Conservation (phyloP, 2,797 vertebrate genomes). For the Molossus molossus region DNA sequence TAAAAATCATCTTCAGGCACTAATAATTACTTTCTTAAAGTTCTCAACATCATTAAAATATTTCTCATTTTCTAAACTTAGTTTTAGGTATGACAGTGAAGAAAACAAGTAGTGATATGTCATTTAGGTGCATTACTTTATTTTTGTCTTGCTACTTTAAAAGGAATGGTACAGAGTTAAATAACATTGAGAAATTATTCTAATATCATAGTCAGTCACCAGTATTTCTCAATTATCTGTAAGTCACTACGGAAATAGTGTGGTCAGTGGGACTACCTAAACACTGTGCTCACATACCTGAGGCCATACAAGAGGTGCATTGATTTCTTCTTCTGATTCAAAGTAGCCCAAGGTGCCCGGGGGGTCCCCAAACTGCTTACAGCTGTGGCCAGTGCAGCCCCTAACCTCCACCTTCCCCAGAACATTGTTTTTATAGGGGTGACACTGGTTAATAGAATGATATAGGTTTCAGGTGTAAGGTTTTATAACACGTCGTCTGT, state of each 20-base stretch:
- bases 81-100: background rate
- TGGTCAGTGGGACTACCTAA: background rate
- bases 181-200: background rate
- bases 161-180: background rate
- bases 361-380: background rate
- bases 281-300: background rate
- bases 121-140: background rate
- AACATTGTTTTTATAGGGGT: background rate
- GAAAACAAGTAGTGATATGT: background rate
- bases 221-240: background rate
- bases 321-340: background rate
- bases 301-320: background rate
- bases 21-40: conserved; percentile 10
- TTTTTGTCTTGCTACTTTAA: background rate
- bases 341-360: background rate
- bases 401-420: background rate
- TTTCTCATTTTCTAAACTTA: background rate
- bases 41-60: background rate
- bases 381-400: accelerated
- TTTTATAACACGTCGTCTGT: no score
- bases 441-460: no score
- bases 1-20: conserved; percentile 13
- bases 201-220: background rate
- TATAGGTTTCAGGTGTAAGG: background rate
- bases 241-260: background rate